A percentile compares a stretch with the other conserved stretches of the same genome.
Evolutionary conservation across 2,888 invertebrate genomes (phyloP).

Genomic region (Argyra leucocephala): DNA sequence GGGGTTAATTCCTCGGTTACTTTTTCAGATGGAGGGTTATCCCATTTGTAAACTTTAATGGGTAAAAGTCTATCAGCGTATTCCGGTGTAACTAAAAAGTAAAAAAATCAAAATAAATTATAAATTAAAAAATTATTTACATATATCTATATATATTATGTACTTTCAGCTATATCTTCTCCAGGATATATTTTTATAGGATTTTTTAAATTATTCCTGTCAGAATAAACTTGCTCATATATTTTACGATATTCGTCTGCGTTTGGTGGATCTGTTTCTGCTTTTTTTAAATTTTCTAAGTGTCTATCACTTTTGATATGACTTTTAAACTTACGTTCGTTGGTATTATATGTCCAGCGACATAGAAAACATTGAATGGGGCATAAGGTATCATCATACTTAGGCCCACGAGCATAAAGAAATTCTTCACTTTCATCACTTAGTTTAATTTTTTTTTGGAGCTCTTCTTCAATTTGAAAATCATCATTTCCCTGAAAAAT

Average conservation of each 20-base stretch:
- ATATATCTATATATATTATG: not conserved
- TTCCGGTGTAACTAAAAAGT: not conserved
- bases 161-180: constrained; percentile 21
- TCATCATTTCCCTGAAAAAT: not conserved
- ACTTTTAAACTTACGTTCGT: constrained; percentile 11
- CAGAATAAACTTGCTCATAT: constrained; percentile 14
- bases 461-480: not conserved
- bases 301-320: constrained; percentile 18
- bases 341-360: constrained; percentile 16
- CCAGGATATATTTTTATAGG: constrained; percentile 21
- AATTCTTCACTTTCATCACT: constrained; percentile 15
- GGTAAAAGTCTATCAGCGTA: not conserved
- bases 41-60: constrained; percentile 2
- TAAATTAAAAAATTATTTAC: too few relatives aligned
- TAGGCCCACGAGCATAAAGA: constrained; percentile 20
- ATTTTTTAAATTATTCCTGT: constrained; percentile 7
- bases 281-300: constrained; percentile 5
- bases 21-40: not conserved
- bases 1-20: not conserved
- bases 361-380: constrained; percentile 21
- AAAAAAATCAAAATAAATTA: not conserved
- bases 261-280: constrained; percentile 10
- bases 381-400: constrained; percentile 19
- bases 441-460: constrained; percentile 15
- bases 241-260: constrained; percentile 16